phyloP scores from a whole-genome alignment of 2,888 invertebrate species.

The Macaria notata region DNA sequence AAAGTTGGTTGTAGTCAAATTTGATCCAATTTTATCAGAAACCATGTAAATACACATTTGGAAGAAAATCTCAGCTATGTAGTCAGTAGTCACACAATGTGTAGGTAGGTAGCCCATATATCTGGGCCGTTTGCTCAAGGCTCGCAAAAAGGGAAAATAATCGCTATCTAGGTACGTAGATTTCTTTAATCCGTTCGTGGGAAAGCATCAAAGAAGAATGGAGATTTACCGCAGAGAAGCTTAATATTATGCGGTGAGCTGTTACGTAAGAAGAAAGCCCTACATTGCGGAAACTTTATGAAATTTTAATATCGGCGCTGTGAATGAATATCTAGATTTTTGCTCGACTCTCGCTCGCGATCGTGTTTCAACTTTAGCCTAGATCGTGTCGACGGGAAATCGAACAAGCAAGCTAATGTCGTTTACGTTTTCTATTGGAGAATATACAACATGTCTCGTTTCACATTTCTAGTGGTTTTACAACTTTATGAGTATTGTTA shows the following conservation, averaged over 20 bases:
- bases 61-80: too few species aligned
- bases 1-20: too few species aligned
- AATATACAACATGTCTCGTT: constrained; percentile 22
- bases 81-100: too few species aligned
- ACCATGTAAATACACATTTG: too few species aligned
- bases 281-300: constrained; percentile 60
- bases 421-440: constrained; percentile 15
- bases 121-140: constrained; percentile 5
- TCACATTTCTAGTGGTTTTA: constrained; percentile 4
- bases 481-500: not conserved
- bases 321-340: constrained; percentile 43
- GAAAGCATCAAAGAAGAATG: constrained; percentile 49
- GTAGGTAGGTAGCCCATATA: constrained; percentile 3
- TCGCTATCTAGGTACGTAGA: constrained; percentile 28
- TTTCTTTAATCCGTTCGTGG: constrained; percentile 47
- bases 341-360: constrained; percentile 35
- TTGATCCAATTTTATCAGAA: too few species aligned
- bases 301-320: constrained; percentile 65
- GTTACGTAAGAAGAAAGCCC: constrained; percentile 59
- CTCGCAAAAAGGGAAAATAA: constrained; percentile 16
- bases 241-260: constrained; percentile 62
- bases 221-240: constrained; percentile 58
- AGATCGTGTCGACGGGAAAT: constrained; percentile 23
- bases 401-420: constrained; percentile 17
- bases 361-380: constrained; percentile 20